A percentile compares a stretch with the other conserved stretches of the same genome.
These are phyloP conservation scores for Syngnathus scovelli DNA, from an alignment of 2,113 vertebrate genomes.

Conservation along the genomic window DNA sequence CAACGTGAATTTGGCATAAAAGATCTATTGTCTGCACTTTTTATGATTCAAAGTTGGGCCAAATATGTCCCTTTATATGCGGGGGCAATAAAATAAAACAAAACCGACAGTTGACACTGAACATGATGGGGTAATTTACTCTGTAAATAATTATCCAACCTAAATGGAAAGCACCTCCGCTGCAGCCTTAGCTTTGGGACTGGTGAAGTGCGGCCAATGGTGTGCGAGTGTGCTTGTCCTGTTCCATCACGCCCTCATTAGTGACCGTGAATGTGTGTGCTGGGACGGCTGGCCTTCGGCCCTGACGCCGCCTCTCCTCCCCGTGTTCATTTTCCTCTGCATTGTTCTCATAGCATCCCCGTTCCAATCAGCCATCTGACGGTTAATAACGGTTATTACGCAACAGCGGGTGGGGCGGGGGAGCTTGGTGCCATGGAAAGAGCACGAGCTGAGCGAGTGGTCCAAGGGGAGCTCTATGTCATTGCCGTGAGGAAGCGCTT, in stretches of 20 bases:
- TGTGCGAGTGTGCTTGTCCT: slow-evolving; percentile 30
- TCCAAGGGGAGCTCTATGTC: slow-evolving; percentile 14
- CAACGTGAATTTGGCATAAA: background rate
- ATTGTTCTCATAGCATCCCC: slow-evolving; percentile 41
- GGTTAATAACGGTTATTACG: slow-evolving; percentile 53
- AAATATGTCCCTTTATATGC: slow-evolving; percentile 8
- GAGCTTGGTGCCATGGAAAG: slow-evolving; percentile 20
- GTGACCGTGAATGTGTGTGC: slow-evolving; percentile 38
- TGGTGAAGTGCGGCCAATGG: background rate
- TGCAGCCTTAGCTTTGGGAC: slow-evolving; percentile 2
- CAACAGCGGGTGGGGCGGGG: slow-evolving; percentile 45
- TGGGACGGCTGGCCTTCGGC: slow-evolving; percentile 44
- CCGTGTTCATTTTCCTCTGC: slow-evolving; percentile 45
- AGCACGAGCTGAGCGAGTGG: slow-evolving; percentile 1
- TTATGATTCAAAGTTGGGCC: background rate
- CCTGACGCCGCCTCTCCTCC: slow-evolving; percentile 29
- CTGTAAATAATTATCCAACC: slow-evolving; percentile 16
- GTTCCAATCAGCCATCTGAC: slow-evolving; percentile 32
- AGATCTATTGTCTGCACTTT: background rate
- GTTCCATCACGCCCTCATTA: slow-evolving; percentile 58
- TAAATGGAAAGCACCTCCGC: slow-evolving; percentile 13
- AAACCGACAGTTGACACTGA: slow-evolving; percentile 22
- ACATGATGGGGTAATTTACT: slow-evolving; percentile 15
- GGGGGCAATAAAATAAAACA: slow-evolving; percentile 15
- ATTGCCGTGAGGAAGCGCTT: background rate